Evolutionary conservation across 1,140 invertebrate genomes (phyloP), one percentile per base, ranked within the genome.

Genomic region (Drosophila ironensis): DNA sequence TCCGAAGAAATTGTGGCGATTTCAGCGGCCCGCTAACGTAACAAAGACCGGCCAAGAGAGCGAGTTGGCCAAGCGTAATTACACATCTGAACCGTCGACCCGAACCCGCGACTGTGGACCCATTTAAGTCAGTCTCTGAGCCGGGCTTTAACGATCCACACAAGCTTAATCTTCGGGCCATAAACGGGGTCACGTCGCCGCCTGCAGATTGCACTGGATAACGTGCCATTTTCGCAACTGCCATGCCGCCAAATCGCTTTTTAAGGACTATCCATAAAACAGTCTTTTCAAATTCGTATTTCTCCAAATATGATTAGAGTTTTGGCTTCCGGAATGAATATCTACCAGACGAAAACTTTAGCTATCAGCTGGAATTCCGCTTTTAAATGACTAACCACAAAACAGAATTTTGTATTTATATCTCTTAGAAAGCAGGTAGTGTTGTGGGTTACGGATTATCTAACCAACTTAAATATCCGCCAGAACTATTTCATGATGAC

Each of bases 1-100:
- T 82, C 57, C 77, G 27, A 76, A 82, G 77, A 82, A 82, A 75
- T 63, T 64, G 53, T 50, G 50, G 66, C 54, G 35, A 64, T 68
- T 50, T 12, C 42, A 45, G 60, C 56, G 35, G 42, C 54, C 25
- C 4, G 51, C 30, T 16, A 70, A 44, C 66, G 66, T 67, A 78
- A 68, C 46, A 44, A 22, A 14, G 9, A 12, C 19, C 7, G 17
- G n/a, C 38, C 38, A 17, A 72, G 47, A 44, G 24, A 45, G 12
- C 19, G 41, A 60, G 50, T 60, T 60, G 60, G 52, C 51, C 47
- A 76, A 53, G 51, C 33, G 45, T 46, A 50, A 71, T 60, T 60
- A 41, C 35, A 42, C 50, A 41, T 45, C 27, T 64, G 54, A 61
- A 61, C 38, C 9, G 37, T 11, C 37, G 38, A 38, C 37, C 33